phyloP scores from a whole-genome alignment of 2,797 vertebrate species.

The Myotis daubentonii region DNA sequence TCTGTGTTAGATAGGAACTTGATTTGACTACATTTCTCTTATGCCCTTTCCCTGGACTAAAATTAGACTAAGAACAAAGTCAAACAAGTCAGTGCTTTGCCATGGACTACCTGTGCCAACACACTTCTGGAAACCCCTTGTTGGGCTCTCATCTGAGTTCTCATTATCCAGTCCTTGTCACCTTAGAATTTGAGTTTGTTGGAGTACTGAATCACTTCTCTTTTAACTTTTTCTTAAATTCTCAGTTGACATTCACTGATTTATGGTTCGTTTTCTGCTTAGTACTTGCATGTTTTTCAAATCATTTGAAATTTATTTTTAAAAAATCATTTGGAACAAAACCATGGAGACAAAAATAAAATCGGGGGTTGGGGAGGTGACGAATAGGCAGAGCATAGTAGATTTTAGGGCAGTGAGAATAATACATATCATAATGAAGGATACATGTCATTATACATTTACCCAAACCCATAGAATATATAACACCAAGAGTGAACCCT shows the following conservation, averaged over 20 bases:
- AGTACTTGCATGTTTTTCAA: background rate
- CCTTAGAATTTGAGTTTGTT: constrained; percentile 20
- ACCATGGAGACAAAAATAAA: background rate
- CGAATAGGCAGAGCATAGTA: background rate
- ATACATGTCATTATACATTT: background rate
- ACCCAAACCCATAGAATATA: background rate
- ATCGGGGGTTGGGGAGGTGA: background rate
- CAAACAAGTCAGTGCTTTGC: background rate
- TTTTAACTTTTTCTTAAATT: background rate
- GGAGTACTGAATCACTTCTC: background rate
- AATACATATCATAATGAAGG: background rate
- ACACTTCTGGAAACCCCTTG: background rate
- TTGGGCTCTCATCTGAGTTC: background rate
- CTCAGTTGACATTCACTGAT: background rate
- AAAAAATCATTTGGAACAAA: constrained; percentile 13
- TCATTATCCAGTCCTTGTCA: background rate
- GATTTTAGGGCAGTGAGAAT: background rate
- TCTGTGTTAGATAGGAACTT: background rate
- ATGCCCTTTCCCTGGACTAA: background rate
- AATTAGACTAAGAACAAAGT: background rate
- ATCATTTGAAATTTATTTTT: constrained; percentile 10
- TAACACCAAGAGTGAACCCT: background rate
- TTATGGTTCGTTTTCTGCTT: background rate
- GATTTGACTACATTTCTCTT: background rate
- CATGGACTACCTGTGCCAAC: background rate